Evolutionary conservation across 1,140 invertebrate genomes (phyloP), one percentile per base, ranked within the genome.

Genomic region (Euwallacea similis): DNA sequence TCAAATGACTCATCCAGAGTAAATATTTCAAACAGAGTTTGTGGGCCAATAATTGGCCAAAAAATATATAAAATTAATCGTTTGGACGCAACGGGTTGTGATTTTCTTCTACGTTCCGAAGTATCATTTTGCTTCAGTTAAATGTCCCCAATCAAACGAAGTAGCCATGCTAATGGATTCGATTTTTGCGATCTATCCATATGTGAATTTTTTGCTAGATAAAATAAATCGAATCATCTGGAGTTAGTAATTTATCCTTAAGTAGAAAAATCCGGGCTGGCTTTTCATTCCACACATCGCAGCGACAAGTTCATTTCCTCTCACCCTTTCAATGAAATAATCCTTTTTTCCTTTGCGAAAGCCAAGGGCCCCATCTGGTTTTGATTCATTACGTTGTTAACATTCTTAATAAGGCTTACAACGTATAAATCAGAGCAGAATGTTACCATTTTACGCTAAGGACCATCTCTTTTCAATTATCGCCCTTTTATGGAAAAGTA

Each of bases 401-500:
- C 46, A 50, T 50, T 50, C 13, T 50, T 50, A 50, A 50, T 50
- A 50, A 50, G 9, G 46, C 13, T 50, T 50, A 33, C 21, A 50
- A 50, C 46, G 46, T 11, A 13, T 11, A 50, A 50, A 50, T 50
- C 13, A 11, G 21, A 33, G 7, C 11, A 59, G 56, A 60, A 59
- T 46, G 66, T 67, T 43, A 47, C 56, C 58, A 33, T 66, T 67
- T 67, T 53, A 47, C 47, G 55, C 47, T 59, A 59, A 59, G 43
- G 21, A 13, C 42, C 43, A 7, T 47, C 58, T 44, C 42, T 10
- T n/a, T 67, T 56, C 66, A 67, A 67, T 67, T 67, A 67, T 56
- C 53, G 56, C 56, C 56, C 13, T 43, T 67, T 67, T 67, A 67
- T 67, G 42, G 66, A 59, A 67, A 67, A 67, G 56, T 67, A 67